phyloP scores from a whole-genome alignment of 2,888 invertebrate genomes.

The Melinaea menophilus region DNA sequence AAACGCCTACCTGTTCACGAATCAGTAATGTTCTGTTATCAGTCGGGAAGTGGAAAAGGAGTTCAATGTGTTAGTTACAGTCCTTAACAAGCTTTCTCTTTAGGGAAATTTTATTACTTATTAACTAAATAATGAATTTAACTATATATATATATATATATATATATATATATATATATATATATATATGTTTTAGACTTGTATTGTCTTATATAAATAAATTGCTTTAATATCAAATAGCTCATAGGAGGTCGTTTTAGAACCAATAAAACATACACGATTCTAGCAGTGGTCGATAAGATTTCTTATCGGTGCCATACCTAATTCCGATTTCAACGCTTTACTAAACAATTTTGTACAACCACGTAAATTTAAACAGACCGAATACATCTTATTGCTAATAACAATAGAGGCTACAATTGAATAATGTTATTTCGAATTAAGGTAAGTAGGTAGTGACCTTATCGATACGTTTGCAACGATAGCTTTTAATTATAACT shows the following conservation, averaged over 20 bases:
- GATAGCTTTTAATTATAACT: slow-evolving; percentile 37
- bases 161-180: too few relatives aligned
- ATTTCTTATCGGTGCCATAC: slow-evolving; percentile 51
- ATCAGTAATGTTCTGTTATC: slow-evolving; percentile 32
- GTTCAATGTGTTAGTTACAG: slow-evolving; percentile 28
- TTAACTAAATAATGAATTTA: too few relatives aligned
- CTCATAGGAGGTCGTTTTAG: slow-evolving; percentile 23
- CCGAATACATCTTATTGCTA: slow-evolving; percentile 11
- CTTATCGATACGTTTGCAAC: slow-evolving; percentile 30
- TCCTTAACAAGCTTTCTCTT: slow-evolving; percentile 20
- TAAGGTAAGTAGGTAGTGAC: background rate
- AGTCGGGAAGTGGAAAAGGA: slow-evolving; percentile 36
- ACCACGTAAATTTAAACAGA: slow-evolving; percentile 7
- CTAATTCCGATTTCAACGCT: slow-evolving; percentile 51
- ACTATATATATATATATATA: too few relatives aligned
- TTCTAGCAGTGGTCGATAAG: slow-evolving; percentile 39
- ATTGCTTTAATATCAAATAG: too few relatives aligned
- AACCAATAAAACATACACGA: slow-evolving; percentile 33
- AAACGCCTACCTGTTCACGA: too few relatives aligned
- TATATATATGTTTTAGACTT: too few relatives aligned
- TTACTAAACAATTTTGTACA: slow-evolving; percentile 34
- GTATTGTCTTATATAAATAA: too few relatives aligned
- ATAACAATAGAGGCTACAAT: slow-evolving; percentile 2
- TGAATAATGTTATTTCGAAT: background rate
- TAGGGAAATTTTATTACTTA: slow-evolving; percentile 2